Percentiles rank a stretch among this genome's conserved stretches.
Conservation (phyloP, 2,888 invertebrate species). For the Drosophila fungiperda region DNA sequence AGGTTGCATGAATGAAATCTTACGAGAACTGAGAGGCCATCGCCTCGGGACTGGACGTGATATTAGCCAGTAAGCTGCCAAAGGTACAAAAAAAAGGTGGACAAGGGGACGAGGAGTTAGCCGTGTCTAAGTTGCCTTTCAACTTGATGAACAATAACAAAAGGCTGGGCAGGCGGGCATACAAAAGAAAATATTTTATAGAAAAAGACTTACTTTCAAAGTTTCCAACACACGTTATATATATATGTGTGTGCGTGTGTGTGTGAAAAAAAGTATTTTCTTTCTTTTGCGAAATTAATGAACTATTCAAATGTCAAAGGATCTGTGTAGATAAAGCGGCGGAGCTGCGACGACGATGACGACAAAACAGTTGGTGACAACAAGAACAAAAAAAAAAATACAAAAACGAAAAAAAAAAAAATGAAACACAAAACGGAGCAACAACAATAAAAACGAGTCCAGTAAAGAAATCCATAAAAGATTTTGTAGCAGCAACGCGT, state of each 20-base stretch:
- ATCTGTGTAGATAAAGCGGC: slow-evolving; percentile 72
- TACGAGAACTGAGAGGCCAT: slow-evolving; percentile 17
- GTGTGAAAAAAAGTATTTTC: slow-evolving; percentile 47
- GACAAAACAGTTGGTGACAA: slow-evolving; percentile 78
- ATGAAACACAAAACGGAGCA: slow-evolving; percentile 48
- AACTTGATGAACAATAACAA: slow-evolving; percentile 81
- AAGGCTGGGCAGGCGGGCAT: slow-evolving; percentile 43
- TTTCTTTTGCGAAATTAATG: slow-evolving; percentile 79
- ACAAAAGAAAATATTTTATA: slow-evolving; percentile 74
- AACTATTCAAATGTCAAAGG: slow-evolving; percentile 81
- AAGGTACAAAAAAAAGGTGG: slow-evolving; percentile 18
- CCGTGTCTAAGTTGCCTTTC: slow-evolving; percentile 67
- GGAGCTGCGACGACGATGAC: slow-evolving; percentile 28
- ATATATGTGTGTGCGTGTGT: background rate
- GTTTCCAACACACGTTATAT: slow-evolving; percentile 50
- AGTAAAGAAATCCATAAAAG: slow-evolving; percentile 77
- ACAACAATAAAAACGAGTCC: slow-evolving; percentile 77
- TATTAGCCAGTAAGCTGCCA: slow-evolving; percentile 30
- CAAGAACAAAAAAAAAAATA: slow-evolving; percentile 39
- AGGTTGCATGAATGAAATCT: slow-evolving; percentile 37
- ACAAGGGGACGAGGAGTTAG: background rate
- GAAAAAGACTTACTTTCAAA: slow-evolving; percentile 74
- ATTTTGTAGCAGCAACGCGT: slow-evolving; percentile 71
- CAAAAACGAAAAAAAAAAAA: slow-evolving; percentile 27
- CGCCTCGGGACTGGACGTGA: slow-evolving; percentile 14